Evolutionary conservation across 2,888 invertebrate species (phyloP), one percentile per base, ranked within the genome.

Genomic region (Marronus borbonicus): DNA sequence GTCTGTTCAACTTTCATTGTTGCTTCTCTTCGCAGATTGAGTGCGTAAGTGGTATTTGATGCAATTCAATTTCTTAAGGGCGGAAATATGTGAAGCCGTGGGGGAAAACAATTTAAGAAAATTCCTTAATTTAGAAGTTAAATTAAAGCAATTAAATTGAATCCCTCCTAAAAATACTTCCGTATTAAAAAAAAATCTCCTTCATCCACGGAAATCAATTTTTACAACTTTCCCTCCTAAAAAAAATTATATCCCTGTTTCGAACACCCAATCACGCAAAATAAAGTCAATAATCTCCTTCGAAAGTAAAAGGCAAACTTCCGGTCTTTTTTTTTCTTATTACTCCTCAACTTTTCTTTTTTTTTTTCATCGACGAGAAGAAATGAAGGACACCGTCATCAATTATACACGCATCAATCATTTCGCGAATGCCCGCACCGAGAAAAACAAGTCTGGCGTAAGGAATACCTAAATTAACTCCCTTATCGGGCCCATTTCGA

Each of bases 341-440:
- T n/a, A 14, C 14, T 50, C 50, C 50, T 10, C 50, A 0, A 14
- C 50, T 3, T 52, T 5, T 24, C 55, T 7, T 17, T 7, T 55
- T 17, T 17, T 17, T 58, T 20, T 58, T 17, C 17, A 2, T 28
- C 12, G 12, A 10, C 0, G 62, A 31, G 12, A 68, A 68, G 28
- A 50, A 14, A 50, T 12, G 24, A 68, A 68, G 28, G 50, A 50
- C 55, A 49, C 50, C 68, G 24, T n/a, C 68, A 50, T 68, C 68
- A 68, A 68, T 68, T 68, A 68, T 68, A 20, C 68, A 68, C 68
- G 50, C 68, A 68, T 68, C 68, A 68, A 68, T 68, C 68, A 68
- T 68, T 68, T 68, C 50, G 24, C 12, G 50, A 68, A 68, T 28
- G 28, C 28, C 65, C 68, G 20, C 49, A 31, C 68, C 20, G 68